Evolutionary conservation across 2,113 vertebrate genomes (phyloP), one percentile per base, ranked within the genome.

Genomic region (Pampusana beccarii): DNA sequence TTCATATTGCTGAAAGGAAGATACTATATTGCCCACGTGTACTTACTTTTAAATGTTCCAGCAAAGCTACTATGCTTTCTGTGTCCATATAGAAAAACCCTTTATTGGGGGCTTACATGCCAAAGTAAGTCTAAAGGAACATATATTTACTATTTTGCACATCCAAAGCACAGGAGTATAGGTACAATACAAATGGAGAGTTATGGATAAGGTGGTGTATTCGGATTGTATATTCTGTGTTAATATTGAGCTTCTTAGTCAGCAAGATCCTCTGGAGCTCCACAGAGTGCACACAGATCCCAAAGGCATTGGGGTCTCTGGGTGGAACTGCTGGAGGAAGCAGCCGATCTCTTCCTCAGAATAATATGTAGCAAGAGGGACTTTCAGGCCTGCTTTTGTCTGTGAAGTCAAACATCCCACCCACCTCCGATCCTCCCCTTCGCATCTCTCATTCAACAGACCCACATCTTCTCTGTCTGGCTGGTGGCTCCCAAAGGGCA

Each of bases 101-200:
- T 24, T 75, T 83, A 25, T 54, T 31, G 53, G 67, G 34, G 38
- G 11, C 20, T 72, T 31, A 16, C 3, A 5, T 10, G 26, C 9
- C 19, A 28, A 65, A 85, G 25, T 19, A 64, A 75, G 21, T 10
- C 57, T 18, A 17, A 72, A 67, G 83, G 56, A 46, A 46, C 1
- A 17, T 8, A 0, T 2, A 31, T 42, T 73, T 36, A 23, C 10
- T 40, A 2, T 26, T 74, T 88, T 1, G 2, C 48, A 29, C 6
- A 28, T 31, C 29, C 75, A 71, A 85, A 85, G 38, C 8, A 16
- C 3, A 18, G 38, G 40, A 50, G 4, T 24, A 8, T 6, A 61
- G n/a, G 26, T 38, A 33, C 23, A 19, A 20, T 9, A 26, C 0
- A 33, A 38, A n/a, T 6, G 7, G n/a, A 36, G 51, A 33, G 15